phyloP scores from a whole-genome alignment of 2,113 vertebrate species.

The Tychaedon coryphoeus region DNA sequence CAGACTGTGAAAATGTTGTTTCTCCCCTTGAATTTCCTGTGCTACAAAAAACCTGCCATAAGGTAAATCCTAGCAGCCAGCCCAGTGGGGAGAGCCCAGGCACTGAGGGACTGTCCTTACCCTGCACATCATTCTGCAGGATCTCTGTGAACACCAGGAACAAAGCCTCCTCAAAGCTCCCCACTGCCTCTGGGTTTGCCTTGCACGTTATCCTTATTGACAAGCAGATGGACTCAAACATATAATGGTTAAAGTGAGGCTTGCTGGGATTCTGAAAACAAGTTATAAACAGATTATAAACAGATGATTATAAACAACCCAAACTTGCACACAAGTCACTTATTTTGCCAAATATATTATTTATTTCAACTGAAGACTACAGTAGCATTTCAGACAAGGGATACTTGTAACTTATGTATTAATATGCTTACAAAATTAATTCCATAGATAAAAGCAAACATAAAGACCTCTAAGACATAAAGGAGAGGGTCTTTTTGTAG shows the following conservation, averaged over 20 bases:
- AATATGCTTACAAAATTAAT: not conserved
- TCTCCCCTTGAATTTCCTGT: not conserved
- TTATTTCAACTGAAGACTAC: not conserved
- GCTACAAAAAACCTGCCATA: not conserved
- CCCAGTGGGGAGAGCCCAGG: not conserved
- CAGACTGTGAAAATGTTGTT: not conserved
- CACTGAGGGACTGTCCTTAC: conserved; percentile 62
- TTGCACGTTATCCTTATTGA: conserved; percentile 96
- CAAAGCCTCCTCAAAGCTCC: conserved; percentile 94
- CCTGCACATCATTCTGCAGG: conserved; percentile 95
- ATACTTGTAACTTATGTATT: not conserved
- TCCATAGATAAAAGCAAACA: not conserved
- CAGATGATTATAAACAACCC: not conserved
- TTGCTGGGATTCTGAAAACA: conserved; percentile 94
- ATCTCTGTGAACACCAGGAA: conserved; percentile 98
- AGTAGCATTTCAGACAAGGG: not conserved
- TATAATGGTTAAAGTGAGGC: conserved; percentile 98
- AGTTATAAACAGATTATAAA: not conserved
- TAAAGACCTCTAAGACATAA: not conserved
- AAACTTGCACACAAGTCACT: not conserved
- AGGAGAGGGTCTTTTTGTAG: not conserved
- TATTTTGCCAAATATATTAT: not conserved
- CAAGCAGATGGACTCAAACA: conserved; percentile 97
- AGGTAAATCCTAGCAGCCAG: not conserved
- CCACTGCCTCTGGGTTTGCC: conserved; percentile 86